phyloP scores from a whole-genome alignment of 2,113 vertebrate species.

The Petroica traversi region DNA sequence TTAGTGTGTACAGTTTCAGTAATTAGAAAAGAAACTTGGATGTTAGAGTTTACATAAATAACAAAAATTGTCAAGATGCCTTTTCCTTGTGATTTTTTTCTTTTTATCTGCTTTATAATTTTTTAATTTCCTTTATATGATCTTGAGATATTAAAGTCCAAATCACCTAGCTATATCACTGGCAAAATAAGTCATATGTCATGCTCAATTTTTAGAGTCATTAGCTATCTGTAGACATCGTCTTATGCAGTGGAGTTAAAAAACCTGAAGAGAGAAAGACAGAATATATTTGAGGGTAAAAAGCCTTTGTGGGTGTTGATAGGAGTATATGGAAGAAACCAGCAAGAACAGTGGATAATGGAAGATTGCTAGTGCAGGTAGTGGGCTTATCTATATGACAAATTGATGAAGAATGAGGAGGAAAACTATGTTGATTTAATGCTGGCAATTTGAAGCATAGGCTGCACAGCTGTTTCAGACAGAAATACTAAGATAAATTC shows the following conservation, averaged over 20 bases:
- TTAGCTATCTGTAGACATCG: constrained; percentile 33
- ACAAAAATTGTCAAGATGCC: background rate
- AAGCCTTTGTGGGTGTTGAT: constrained; percentile 61
- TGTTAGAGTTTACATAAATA: background rate
- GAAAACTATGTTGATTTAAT: constrained; percentile 71
- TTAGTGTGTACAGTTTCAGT: background rate
- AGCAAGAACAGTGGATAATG: constrained; percentile 65
- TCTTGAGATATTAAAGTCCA: constrained; percentile 9
- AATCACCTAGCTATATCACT: background rate
- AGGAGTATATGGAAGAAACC: constrained; percentile 54
- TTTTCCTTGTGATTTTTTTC: background rate
- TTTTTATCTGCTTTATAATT: background rate
- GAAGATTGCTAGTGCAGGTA: constrained; percentile 60
- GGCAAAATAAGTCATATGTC: constrained; percentile 22
- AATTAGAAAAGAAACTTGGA: background rate
- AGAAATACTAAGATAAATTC: constrained; percentile 73
- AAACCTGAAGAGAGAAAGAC: constrained; percentile 33
- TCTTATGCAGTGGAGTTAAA: constrained; percentile 19
- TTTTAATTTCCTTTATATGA: background rate
- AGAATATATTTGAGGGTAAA: constrained; percentile 41
- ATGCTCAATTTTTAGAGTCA: constrained; percentile 38
- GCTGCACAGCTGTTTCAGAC: constrained; percentile 66
- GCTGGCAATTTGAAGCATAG: constrained; percentile 68
- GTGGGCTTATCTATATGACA: constrained; percentile 69
- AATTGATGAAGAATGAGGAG: constrained; percentile 69